phyloP scores from a whole-genome alignment of 2,113 vertebrate species.

The Corythornis cristatus region DNA sequence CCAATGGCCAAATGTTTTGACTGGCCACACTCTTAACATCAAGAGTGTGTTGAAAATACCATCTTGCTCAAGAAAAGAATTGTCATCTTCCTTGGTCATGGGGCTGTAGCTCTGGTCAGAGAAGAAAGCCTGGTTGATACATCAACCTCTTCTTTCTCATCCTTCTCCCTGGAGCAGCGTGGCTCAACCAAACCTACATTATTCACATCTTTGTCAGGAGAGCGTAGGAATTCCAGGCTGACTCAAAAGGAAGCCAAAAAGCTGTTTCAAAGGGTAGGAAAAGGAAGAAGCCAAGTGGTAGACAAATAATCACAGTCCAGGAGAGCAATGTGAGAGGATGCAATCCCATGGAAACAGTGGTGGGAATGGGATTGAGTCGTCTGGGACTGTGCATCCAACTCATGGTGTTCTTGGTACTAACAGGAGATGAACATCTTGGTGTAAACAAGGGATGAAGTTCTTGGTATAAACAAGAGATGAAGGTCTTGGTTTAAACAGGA shows the following conservation, averaged over 20 bases:
- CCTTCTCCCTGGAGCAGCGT: fast-evolving
- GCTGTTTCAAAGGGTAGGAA: conserved; percentile 39
- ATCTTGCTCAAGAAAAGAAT: not conserved
- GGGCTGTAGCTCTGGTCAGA: not conserved
- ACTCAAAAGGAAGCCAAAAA: conserved; percentile 25
- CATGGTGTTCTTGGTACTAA: not conserved
- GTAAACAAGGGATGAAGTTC: not conserved
- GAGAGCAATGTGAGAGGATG: conserved; percentile 21
- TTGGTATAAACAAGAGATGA: not conserved
- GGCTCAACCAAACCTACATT: not conserved
- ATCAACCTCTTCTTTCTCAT: not conserved
- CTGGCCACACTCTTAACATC: fast-evolving
- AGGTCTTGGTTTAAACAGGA: not conserved
- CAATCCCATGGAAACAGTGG: not conserved
- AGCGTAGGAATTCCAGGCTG: not conserved
- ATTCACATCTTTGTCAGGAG: not conserved
- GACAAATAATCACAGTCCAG: conserved; percentile 22
- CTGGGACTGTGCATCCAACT: not conserved
- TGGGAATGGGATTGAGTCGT: not conserved
- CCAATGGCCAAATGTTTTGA: not conserved
- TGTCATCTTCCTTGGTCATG: not conserved
- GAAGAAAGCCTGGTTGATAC: not conserved
- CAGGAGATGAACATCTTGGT: not conserved
- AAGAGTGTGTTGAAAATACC: not conserved
- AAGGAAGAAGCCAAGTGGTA: conserved; percentile 21